These are phyloP conservation scores for Trissolcus basalis DNA, from an alignment of 1,140 invertebrate species.

Conservation along the genomic window DNA sequence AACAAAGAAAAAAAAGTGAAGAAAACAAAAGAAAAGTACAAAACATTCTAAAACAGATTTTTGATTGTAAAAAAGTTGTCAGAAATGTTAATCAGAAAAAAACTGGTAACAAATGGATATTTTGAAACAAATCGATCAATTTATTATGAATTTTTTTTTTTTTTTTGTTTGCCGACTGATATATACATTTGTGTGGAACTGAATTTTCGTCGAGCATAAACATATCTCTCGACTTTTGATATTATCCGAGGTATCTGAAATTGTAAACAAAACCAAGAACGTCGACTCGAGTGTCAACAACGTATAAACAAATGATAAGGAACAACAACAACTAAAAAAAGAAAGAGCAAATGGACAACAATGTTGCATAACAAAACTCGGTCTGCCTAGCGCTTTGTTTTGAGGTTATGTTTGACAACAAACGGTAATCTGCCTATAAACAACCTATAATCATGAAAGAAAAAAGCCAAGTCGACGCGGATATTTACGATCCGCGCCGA, in stretches of 20 bases:
- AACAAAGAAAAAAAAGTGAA: not conserved
- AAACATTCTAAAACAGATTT: not conserved
- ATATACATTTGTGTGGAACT: no score
- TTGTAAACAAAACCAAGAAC: not conserved
- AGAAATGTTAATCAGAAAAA: not conserved
- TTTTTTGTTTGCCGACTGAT: not conserved
- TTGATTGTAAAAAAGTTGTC: not conserved
- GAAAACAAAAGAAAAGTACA: not conserved
- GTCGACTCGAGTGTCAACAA: not conserved
- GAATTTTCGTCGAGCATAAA: no score
- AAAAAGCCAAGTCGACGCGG: not conserved
- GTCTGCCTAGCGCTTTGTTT: not conserved
- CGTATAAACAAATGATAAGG: not conserved
- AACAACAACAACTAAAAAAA: not conserved
- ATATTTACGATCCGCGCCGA: not conserved
- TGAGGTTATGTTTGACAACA: conserved; percentile 3
- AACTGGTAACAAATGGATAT: not conserved
- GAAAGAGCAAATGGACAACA: not conserved
- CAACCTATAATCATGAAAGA: conserved; percentile 7
- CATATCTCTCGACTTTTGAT: no score
- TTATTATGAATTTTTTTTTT: not conserved
- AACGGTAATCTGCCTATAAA: not conserved
- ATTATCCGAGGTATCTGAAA: no score
- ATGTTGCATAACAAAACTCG: not conserved
- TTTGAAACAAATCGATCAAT: not conserved